Base-by-base conservation (phyloP, 1,140 invertebrate genomes). In the Cydia splendana region DNA sequence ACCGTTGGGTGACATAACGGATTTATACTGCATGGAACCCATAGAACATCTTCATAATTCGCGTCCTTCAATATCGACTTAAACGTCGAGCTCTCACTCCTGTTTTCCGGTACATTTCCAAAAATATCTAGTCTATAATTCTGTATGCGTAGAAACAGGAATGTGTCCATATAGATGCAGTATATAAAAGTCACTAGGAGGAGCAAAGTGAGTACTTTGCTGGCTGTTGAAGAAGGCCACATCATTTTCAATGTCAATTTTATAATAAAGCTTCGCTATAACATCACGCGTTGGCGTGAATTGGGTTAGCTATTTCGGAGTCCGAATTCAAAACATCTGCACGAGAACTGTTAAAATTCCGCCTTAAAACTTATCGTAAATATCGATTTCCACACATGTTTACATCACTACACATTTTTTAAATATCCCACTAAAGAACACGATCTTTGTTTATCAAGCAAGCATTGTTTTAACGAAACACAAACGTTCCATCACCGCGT, bases 1-100 rank as follows among this genome's bases (percentile, higher is more conserved):
- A 96, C 95, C 0, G 96, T 96, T 2, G 97, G 95, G 85, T 95
- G 94, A 83, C 96, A 96, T 1, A 97, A 86, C 0, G 96, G 96
- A 85, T 96, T 95, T 38, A 96, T 94, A 76, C 94, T 94, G 84
- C 96, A 97, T 4, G 94, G 93, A 42, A 96, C 84, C 94, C 94
- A 95, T 1, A 94, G 94, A 13, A 93, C 89, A 65, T 94, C 92
- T 73, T 94, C 93, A 79, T 95, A 95, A 79, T 82, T 87, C 65
- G 76, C 65, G 15, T 77, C 75, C 75, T 12, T 75, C 57, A 24
- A 71, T 48, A 74, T 74, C 7, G 79, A 73, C 24, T 76, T 81
- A 18, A 79, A 75, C 4, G 88, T 89, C 0, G 90, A 86, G 0
- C 38, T 90, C 86, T 65, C 83, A 81, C 71, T 74, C 4, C 0